A percentile compares a stretch with the other conserved stretches of the same genome.
Evolutionary conservation across 2,113 vertebrate species (phyloP).

Genomic region (Hippocampus barbouri): DNA sequence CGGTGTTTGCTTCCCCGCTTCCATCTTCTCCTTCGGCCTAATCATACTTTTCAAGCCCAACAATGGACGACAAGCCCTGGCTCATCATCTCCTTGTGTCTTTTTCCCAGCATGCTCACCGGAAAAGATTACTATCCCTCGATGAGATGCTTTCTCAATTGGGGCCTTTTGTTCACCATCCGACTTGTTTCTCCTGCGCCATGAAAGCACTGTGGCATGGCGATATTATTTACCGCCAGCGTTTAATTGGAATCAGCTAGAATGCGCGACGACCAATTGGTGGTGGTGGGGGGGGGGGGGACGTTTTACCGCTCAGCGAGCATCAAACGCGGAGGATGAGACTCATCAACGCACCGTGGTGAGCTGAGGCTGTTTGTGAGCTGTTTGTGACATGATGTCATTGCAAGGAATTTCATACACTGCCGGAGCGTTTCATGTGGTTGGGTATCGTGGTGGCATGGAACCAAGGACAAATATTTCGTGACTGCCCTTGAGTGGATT

Average conservation of each 20-base stretch:
- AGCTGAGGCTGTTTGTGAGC: conserved; percentile 17
- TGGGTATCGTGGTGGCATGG: background rate
- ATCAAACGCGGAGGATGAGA: conserved; percentile 49
- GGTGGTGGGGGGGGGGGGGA: conserved; percentile 29
- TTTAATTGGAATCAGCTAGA: conserved; percentile 64
- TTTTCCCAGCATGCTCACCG: conserved; percentile 38
- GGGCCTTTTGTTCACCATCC: conserved; percentile 18
- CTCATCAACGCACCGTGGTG: conserved; percentile 45
- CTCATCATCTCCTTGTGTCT: conserved; percentile 26
- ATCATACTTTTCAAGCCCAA: conserved; percentile 15
- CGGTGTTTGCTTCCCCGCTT: background rate
- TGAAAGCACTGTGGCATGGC: conserved; percentile 34
- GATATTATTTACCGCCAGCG: conserved; percentile 50
- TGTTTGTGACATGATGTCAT: conserved; percentile 2
- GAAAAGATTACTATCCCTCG: conserved; percentile 59
- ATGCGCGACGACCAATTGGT: conserved; percentile 21
- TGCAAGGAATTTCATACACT: background rate
- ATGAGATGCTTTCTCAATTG: conserved; percentile 48
- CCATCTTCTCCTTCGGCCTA: conserved; percentile 8
- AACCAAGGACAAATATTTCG: background rate
- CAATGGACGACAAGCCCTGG: background rate
- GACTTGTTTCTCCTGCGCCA: conserved; percentile 33
- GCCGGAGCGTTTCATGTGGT: background rate
- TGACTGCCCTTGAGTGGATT: background rate
- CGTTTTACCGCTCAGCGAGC: conserved; percentile 33